These are phyloP conservation scores for Pteropus alecto DNA, from an alignment of 2,113 vertebrate species.

Conservation along the genomic window DNA sequence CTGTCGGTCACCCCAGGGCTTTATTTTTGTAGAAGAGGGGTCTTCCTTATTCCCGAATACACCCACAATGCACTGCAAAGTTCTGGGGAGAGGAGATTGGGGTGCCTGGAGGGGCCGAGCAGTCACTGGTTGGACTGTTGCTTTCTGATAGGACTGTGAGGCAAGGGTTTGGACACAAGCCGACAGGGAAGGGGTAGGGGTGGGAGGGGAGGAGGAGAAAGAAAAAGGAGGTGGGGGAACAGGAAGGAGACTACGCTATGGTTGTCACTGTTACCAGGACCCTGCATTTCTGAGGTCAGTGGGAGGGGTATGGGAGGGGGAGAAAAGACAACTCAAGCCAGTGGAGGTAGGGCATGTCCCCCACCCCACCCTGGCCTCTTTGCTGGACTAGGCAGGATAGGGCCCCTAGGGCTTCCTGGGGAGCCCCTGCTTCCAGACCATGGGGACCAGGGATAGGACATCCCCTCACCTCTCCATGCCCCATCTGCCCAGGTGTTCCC, in stretches of 20 bases:
- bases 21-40: background rate
- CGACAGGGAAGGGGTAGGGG: constrained; percentile 80
- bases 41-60: constrained; percentile 38
- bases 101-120: constrained; percentile 66
- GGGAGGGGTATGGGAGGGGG: constrained; percentile 28
- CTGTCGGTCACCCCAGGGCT: background rate
- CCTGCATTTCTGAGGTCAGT: constrained; percentile 81
- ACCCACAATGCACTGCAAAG: constrained; percentile 90
- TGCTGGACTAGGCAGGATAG: background rate
- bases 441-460: background rate
- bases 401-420: background rate
- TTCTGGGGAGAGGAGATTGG: constrained; percentile 11
- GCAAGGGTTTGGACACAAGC: constrained; percentile 91
- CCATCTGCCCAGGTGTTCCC: background rate
- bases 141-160: constrained; percentile 84
- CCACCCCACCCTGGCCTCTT: background rate
- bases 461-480: background rate
- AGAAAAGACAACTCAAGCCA: constrained; percentile 85
- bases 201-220: constrained; percentile 75
- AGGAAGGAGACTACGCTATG: constrained; percentile 77
- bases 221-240: constrained; percentile 75
- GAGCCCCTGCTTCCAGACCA: background rate
- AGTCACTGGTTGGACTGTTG: constrained; percentile 94
- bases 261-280: constrained; percentile 80
- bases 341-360: constrained; percentile 79